Conservation (phyloP, 2,797 vertebrate species). For the Brachymystax lenok region DNA sequence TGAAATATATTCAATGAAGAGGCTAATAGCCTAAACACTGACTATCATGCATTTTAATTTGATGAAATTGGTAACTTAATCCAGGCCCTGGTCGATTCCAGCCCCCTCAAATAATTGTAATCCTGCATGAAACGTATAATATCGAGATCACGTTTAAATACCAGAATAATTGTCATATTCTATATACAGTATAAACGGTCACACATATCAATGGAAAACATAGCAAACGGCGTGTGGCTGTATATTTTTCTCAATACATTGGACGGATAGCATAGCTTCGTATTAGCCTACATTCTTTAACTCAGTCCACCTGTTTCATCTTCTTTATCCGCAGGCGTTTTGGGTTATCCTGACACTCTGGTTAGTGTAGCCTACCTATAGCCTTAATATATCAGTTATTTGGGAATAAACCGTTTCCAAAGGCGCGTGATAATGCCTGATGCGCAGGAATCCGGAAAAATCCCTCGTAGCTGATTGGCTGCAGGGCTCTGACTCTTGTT, state of each 20-base stretch:
- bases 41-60: background rate
- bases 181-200: background rate
- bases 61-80: background rate
- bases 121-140: background rate
- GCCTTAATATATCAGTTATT: constrained; percentile 18
- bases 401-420: constrained; percentile 51
- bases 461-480: constrained; percentile 93
- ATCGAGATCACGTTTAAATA: background rate
- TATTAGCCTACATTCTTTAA: background rate
- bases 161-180: background rate
- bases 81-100: background rate
- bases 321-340: constrained; percentile 36
- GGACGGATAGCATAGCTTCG: background rate
- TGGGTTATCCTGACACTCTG: background rate
- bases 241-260: background rate
- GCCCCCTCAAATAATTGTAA: background rate
- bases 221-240: background rate
- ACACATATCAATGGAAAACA: background rate
- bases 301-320: constrained; percentile 5
- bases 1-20: constrained; percentile 29
- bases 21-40: background rate
- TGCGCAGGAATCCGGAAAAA: constrained; percentile 85
- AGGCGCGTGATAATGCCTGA: constrained; percentile 64
- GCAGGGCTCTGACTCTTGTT: constrained; percentile 85
- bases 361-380: constrained; percentile 14